Base-by-base conservation (phyloP, 2,113 vertebrate genomes). In the Dissostichus mawsoni region DNA sequence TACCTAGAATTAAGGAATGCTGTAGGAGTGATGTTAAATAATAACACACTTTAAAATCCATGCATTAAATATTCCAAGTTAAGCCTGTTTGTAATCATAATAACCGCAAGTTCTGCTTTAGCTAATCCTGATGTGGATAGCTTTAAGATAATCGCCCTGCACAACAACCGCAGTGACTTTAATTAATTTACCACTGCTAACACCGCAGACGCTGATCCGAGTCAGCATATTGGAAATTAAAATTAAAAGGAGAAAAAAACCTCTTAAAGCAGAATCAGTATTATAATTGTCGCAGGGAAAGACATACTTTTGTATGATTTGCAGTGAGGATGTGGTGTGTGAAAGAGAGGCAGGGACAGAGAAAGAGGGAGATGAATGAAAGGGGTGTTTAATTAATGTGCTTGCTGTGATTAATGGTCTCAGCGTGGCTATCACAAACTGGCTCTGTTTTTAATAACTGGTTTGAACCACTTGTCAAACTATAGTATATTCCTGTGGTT, bases 381-480 rank as follows among this genome's bases (percentile, higher is more conserved):
- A 82, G 59, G 61, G 77, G 74, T 62, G 65, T 81, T 87, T 92
- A 91, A 94, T 91, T 85, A 93, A 93, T 81, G 82, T 82, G 88
- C 83, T 79, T 20, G 66, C 73, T 71, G 36, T 91, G 90, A 93
- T 94, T 92, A 94, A 92, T 92, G 85, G 82, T 65, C 88, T 89
- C 85, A 33, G 71, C 62, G 85, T 57, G 73, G 76, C 82, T 80
- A 91, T 90, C 81, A 69, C 88, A 91, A 87, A 87, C 84, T 76
- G 86, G 53, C 62, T 78, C 63, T 84, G 80, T 92, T 89, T 92
- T 84, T 87, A 90, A 92, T 90, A 85, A 92, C 85, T 76, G 77
- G 52, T 75, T 76, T 81, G 62, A 85, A 81, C 29, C n/a, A 65
- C 76, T 79, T 88, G 85, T 89, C 86, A 64, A 69, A 74, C 82